Conservation (phyloP, 2,797 vertebrate genomes). For the Euthynnus affinis region DNA sequence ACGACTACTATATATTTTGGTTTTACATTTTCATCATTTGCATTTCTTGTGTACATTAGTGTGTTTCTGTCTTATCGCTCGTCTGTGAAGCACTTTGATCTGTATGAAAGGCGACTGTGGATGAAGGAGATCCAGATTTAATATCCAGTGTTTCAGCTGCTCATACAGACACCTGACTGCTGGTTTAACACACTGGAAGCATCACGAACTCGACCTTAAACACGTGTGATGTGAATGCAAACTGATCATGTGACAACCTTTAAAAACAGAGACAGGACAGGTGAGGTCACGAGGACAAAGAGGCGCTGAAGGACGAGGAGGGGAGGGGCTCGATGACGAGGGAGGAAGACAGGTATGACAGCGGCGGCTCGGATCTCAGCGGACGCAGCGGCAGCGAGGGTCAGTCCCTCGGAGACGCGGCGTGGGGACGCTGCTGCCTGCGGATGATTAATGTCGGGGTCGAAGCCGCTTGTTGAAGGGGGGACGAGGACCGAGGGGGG, state of each 20-base stretch:
- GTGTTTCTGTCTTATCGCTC: too few relatives aligned
- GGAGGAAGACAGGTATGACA: slow-evolving; percentile 35
- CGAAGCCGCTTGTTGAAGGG: slow-evolving; percentile 59
- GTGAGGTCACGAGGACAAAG: slow-evolving; percentile 18
- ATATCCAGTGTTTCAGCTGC: too few relatives aligned
- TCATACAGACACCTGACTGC: too few relatives aligned
- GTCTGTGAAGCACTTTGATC: too few relatives aligned
- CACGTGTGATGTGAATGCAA: background rate
- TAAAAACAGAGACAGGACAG: slow-evolving; percentile 32
- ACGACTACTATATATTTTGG: too few relatives aligned
- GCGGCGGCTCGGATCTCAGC: background rate
- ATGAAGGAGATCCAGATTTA: too few relatives aligned
- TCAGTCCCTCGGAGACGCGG: slow-evolving; percentile 41
- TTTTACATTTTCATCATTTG: too few relatives aligned
- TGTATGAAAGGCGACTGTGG: too few relatives aligned
- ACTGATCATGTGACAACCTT: slow-evolving; percentile 22
- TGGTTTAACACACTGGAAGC: too few relatives aligned
- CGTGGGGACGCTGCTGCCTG: slow-evolving; percentile 36
- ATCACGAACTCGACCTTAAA: too few relatives aligned
- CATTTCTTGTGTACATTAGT: too few relatives aligned
- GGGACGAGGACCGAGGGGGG: slow-evolving; percentile 28
- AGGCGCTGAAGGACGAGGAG: slow-evolving; percentile 28
- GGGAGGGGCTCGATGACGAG: slow-evolving; percentile 4
- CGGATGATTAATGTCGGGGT: slow-evolving; percentile 70
- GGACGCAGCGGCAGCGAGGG: background rate